Evolutionary conservation across 1,140 invertebrate genomes (phyloP), one percentile per base, ranked within the genome.

Genomic region (Zaprionus nigranus): DNA sequence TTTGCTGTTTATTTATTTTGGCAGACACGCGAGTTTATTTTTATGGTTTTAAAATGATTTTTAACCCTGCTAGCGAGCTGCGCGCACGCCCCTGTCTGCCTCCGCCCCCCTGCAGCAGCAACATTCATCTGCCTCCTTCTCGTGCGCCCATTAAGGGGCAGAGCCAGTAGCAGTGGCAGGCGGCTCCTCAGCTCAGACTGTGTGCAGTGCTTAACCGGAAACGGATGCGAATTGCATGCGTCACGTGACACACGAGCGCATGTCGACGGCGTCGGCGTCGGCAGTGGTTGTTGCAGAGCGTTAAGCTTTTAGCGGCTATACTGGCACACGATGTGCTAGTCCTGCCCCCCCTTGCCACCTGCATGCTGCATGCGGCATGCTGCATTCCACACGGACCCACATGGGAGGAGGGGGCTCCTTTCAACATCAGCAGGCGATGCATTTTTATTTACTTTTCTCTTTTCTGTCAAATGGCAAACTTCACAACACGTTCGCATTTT

Each of bases 21-120:
- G 43, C 79, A 85, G 72, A 85, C 86, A 82, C 81, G 73, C 79
- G 86, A 82, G 85, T 82, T 90, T 90, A 85, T 90, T 90, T 90
- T 90, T 90, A 90, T 90, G 85, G 85, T 90, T 90, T 90, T 79
- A 88, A 90, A 90, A 90, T 90, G 85, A 90, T 90, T 90, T 90
- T 90, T 78, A 90, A 90, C 85, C 85, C 85, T 78, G 34, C 66
- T 24, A 17, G 40, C n/a, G 40, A 6, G n/a, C n/a, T 17, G 40
- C 40, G 40, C 7, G 40, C 40, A 46, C 40, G 40, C 40, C 40
- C n/a, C 40, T 46, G 40, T 46, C 40, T 46, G 7, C n/a, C 11
- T 11, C 20, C 5, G 11, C 46, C 20, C 46, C 11, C 17, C 17
- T 17, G 17, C 17, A 17, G 17, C 17, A 40, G 38, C 38, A 40